phyloP scores from a whole-genome alignment of 1,140 invertebrate genomes.

The Fopius arisanus region DNA sequence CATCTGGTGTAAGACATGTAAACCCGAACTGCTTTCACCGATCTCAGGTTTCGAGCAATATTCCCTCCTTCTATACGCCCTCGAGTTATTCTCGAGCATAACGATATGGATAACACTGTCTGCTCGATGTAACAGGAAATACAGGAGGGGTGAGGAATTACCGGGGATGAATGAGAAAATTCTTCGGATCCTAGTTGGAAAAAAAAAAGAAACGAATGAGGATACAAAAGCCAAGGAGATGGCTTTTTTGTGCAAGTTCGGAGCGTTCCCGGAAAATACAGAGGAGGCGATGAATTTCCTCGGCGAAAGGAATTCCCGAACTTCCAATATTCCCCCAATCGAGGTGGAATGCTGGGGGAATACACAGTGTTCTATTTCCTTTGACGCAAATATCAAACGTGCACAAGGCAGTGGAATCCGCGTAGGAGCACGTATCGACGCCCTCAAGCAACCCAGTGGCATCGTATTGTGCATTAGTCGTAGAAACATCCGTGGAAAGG shows the following conservation, averaged over 20 bases:
- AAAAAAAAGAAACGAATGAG: not conserved
- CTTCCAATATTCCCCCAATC: slow-evolving; percentile 31
- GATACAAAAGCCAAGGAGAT: slow-evolving; percentile 7
- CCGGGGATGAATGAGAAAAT: not conserved
- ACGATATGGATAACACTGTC: not conserved
- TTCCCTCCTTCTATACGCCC: too few species aligned
- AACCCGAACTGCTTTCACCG: too few species aligned
- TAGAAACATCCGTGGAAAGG: slow-evolving; percentile 8
- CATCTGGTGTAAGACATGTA: too few species aligned
- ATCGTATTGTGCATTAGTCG: slow-evolving; percentile 5
- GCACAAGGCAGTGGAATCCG: slow-evolving; percentile 18
- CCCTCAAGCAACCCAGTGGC: not conserved
- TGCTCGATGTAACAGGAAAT: not conserved
- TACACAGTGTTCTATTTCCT: slow-evolving; percentile 26
- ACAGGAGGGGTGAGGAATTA: not conserved
- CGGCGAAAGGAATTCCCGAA: slow-evolving; percentile 27
- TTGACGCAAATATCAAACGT: slow-evolving; percentile 20
- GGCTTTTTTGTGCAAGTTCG: not conserved
- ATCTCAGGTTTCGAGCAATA: too few species aligned
- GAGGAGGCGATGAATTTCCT: slow-evolving; percentile 17
- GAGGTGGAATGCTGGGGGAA: slow-evolving; percentile 13
- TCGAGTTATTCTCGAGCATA: not conserved
- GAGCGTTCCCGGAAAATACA: not conserved
- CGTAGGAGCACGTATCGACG: slow-evolving; percentile 7
- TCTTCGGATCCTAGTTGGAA: not conserved